Evolutionary conservation across 2,113 vertebrate genomes (phyloP).

Genomic region (Colinus virginianus): DNA sequence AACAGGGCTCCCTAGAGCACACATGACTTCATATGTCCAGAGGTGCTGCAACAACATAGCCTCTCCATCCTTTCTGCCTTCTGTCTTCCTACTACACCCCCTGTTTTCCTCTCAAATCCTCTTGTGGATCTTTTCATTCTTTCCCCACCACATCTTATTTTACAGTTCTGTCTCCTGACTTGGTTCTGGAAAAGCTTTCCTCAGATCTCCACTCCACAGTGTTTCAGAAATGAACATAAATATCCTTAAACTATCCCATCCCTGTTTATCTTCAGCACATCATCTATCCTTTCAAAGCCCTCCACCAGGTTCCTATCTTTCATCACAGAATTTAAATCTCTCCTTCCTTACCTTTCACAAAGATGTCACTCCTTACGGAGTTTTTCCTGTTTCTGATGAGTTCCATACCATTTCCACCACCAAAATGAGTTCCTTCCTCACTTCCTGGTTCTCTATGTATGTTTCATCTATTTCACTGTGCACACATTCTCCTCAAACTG

Average conservation of each 20-base stretch:
- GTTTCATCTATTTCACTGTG: background rate
- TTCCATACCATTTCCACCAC: background rate
- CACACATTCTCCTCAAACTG: background rate
- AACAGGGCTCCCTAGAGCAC: background rate
- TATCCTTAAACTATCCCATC: background rate
- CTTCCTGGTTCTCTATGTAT: background rate
- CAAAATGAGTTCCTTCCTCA: background rate
- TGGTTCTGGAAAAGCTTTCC: background rate
- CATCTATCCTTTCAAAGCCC: background rate
- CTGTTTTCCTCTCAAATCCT: background rate
- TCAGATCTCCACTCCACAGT: background rate
- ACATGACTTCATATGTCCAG: background rate
- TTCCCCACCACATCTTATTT: background rate
- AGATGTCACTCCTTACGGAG: background rate
- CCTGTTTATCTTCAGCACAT: background rate
- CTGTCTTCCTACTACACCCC: background rate
- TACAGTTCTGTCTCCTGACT: background rate
- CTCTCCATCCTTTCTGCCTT: background rate
- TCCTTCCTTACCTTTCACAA: background rate
- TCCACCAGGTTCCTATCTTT: background rate
- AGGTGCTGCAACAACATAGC: background rate
- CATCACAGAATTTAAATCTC: background rate
- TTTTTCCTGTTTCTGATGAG: background rate
- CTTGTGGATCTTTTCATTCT: rapidly evolving
- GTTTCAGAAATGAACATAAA: background rate